These are phyloP conservation scores for Orchestes rusci DNA, from an alignment of 2,888 invertebrate genomes.

Conservation along the genomic window DNA sequence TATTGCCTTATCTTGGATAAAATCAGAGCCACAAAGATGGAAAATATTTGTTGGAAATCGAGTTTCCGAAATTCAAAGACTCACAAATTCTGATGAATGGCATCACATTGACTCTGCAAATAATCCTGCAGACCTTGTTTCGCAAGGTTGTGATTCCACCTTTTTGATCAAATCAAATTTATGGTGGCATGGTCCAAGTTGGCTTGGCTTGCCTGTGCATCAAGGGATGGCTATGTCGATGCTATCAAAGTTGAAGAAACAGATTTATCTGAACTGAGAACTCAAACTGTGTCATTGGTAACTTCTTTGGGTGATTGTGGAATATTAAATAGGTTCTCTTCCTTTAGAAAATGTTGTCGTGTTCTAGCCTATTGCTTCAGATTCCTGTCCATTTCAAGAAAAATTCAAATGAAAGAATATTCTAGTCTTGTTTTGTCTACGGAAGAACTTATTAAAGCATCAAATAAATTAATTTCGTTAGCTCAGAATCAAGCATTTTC, in stretches of 20 bases:
- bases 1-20: conserved; percentile 17
- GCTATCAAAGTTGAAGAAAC: no score
- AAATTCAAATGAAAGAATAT: no score
- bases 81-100: neutral
- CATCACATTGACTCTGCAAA: neutral
- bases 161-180: neutral
- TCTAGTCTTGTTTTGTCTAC: no score
- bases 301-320: neutral
- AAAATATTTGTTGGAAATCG: conserved; percentile 23
- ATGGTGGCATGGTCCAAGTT: conserved; percentile 2
- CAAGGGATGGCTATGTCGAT: no score
- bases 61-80: conserved; percentile 17
- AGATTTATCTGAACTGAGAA: neutral
- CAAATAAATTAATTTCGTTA: no score
- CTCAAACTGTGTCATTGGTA: neutral
- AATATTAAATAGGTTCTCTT: neutral
- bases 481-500: no score
- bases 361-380: neutral
- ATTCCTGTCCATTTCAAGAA: no score
- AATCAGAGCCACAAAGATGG: conserved; percentile 7
- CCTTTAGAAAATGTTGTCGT: neutral
- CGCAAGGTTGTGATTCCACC: neutral
- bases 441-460: no score
- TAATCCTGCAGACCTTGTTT: no score
- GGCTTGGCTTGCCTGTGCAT: no score